Base-by-base conservation (phyloP, 2,113 vertebrate genomes). In the Saccopteryx leptura region DNA sequence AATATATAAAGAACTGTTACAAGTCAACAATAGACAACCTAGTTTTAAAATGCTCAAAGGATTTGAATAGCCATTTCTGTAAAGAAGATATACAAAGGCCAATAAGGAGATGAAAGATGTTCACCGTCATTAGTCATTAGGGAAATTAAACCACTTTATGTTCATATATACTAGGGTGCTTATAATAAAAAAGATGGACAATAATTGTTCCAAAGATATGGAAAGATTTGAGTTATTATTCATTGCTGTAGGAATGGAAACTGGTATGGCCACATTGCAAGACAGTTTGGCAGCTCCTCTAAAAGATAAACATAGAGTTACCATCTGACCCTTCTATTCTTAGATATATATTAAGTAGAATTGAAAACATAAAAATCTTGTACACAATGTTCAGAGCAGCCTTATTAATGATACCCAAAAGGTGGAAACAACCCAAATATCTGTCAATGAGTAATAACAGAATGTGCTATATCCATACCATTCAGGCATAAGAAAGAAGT, bases 281-380 rank as follows among this genome's bases (percentile, higher is more conserved):
- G 74, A 65, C 21, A 56, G 21, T 31, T 48, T 33, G 50, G 10
- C 66, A 58, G 7, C 60, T 60, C 31, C 66, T 87, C 50, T 52
- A 23, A 83, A 75, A 76, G 75, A 75, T 63, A 50, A 54, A 88
- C 28, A 24, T 39, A n/a, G 26, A 81, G 21, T 76, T 61, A 56
- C 60, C 60, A 17, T 81, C 21, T 82, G 54, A 76, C 54, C 63
- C 15, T 82, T 68, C 14, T 31, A 46, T 54, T 87, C 23, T 54
- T 86, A 48, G 52, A 5, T 82, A 24, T 88, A 54, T 81, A 69
- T 12, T 66, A 31, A 83, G 54, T 28, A 79, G 39, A 95, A 82
- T 8, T 82, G 18, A 66, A 95, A 88, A 74, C 39, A 82, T 69
- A 69, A 95, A 60, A 94, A 68, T 75, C 21, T 19, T 88, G 50